Percentiles rank a stretch among this genome's conserved stretches.
These are phyloP conservation scores for Lasioglossum villosulum DNA, from an alignment of 2,888 invertebrate species.

Conservation along the genomic window DNA sequence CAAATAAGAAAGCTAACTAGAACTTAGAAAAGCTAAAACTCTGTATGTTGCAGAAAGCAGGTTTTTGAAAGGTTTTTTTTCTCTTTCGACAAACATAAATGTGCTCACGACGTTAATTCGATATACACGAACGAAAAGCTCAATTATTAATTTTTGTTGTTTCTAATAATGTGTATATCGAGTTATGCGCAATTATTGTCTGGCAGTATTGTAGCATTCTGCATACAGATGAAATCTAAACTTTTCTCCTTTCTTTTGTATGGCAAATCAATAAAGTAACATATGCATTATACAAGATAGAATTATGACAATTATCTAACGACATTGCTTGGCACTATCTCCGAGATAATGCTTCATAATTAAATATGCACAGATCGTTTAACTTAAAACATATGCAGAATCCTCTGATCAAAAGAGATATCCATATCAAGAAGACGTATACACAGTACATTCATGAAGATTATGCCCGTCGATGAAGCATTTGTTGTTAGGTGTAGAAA, in stretches of 20 bases:
- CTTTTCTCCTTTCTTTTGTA: constrained; percentile 9
- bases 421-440: constrained; percentile 48
- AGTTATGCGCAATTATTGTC: constrained; percentile 67
- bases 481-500: constrained; percentile 61
- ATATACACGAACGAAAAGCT: constrained; percentile 33
- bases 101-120: constrained; percentile 29
- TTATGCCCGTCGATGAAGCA: constrained; percentile 58
- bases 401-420: constrained; percentile 37
- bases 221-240: constrained; percentile 34
- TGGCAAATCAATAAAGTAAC: constrained; percentile 33
- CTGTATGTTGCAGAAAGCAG: constrained; percentile 32
- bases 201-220: constrained; percentile 66
- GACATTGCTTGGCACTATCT: constrained; percentile 29
- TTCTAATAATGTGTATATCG: constrained; percentile 30
- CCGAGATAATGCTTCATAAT: constrained; percentile 39
- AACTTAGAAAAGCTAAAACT: constrained; percentile 29
- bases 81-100: constrained; percentile 5
- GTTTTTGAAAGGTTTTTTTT: too few species aligned
- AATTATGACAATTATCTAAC: constrained; percentile 16
- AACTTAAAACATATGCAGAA: constrained; percentile 50
- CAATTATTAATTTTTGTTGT: neutral
- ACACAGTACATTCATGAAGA: constrained; percentile 49
- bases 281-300: constrained; percentile 16
- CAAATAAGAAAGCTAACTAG: constrained; percentile 48
- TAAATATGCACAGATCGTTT: constrained; percentile 40